phyloP scores from a whole-genome alignment of 64 coral and sea anemone species.

The Porites lutea region DNA sequence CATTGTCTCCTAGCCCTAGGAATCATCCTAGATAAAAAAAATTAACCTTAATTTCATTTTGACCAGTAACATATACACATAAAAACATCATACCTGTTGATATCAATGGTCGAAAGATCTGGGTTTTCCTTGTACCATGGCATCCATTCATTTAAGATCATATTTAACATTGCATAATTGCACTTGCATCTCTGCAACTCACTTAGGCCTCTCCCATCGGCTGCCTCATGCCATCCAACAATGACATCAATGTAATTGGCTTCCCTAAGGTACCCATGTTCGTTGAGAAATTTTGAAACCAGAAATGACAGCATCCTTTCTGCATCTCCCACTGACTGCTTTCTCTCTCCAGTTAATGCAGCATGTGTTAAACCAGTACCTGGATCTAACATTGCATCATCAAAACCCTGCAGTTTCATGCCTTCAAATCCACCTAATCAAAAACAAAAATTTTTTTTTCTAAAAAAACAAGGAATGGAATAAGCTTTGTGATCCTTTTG shows the following conservation, averaged over 20 bases:
- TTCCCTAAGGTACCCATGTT: background rate
- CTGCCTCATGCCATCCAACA: slow-evolving; percentile 23
- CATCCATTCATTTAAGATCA: slow-evolving; percentile 39
- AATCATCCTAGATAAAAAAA: too few relatives aligned
- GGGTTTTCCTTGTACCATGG: slow-evolving; percentile 21
- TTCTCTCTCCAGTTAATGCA: background rate
- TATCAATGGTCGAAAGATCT: slow-evolving; percentile 9
- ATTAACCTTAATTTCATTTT: background rate
- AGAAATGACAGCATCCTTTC: slow-evolving; percentile 9
- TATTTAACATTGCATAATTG: slow-evolving; percentile 17
- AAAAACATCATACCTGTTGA: background rate
- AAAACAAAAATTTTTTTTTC: background rate
- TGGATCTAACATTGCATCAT: background rate
- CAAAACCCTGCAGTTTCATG: too few relatives aligned
- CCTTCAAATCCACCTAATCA: too few relatives aligned
- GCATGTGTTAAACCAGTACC: background rate
- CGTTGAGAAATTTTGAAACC: background rate
- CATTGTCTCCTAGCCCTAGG: too few relatives aligned
- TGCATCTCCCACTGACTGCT: slow-evolving; percentile 14
- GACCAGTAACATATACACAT: too few relatives aligned
- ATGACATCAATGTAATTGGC: background rate
- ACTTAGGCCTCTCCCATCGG: slow-evolving; percentile 36
- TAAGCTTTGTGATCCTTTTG: too few relatives aligned
- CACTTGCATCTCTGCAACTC: background rate
- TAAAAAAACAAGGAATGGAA: too few relatives aligned